Evolutionary conservation across 2,888 invertebrate genomes (phyloP).

Genomic region (Malacosoma neustria): DNA sequence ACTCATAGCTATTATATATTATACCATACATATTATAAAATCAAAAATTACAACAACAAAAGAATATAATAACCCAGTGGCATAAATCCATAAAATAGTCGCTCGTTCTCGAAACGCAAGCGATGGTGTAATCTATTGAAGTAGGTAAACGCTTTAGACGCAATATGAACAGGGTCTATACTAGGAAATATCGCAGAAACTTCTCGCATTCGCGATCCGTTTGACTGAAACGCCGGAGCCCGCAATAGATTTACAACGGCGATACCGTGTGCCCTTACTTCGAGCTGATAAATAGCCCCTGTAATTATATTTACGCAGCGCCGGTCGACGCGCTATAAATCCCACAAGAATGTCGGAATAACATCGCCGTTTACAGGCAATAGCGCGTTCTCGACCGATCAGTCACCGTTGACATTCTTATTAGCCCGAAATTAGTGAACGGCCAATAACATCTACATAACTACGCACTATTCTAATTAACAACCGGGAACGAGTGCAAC

Average conservation of each 20-base stretch:
- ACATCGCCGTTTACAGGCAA: conserved; percentile 44
- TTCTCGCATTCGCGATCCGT: conserved; percentile 34
- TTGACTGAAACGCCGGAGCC: conserved; percentile 59
- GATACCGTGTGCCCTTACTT: conserved; percentile 66
- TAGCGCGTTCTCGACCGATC: conserved; percentile 37
- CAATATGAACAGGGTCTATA: background rate
- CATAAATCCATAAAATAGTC: too few species aligned
- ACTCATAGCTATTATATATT: too few species aligned
- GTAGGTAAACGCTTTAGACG: too few species aligned
- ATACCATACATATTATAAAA: too few species aligned
- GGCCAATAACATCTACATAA: conserved; percentile 32
- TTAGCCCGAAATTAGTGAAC: conserved; percentile 43
- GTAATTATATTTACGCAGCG: conserved; percentile 73
- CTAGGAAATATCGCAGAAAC: background rate
- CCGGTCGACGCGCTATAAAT: conserved; percentile 63
- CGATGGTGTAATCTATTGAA: too few species aligned
- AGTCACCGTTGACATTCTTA: conserved; percentile 41
- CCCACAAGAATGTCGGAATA: conserved; percentile 55
- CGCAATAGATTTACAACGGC: conserved; percentile 56
- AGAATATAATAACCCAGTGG: too few species aligned
- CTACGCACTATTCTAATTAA: conserved; percentile 17
- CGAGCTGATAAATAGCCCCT: conserved; percentile 67
- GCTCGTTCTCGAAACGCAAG: too few species aligned
- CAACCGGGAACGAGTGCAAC: conserved; percentile 13
- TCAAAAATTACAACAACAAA: too few species aligned